Base-by-base conservation (phyloP, 2,797 vertebrate species). In the Dipus sagitta region DNA sequence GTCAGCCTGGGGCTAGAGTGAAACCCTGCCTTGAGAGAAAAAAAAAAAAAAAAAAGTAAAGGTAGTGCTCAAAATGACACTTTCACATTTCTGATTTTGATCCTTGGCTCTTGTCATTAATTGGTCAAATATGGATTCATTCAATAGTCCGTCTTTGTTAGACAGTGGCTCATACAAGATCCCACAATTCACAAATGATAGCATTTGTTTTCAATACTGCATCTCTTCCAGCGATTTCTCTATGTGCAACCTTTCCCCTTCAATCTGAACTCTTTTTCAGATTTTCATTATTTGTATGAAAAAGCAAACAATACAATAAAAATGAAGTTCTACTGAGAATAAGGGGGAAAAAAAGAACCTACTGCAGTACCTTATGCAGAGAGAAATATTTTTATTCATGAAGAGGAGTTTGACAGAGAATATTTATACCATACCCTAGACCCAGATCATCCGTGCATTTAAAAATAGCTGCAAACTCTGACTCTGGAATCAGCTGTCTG, bases 381-480 rank as follows among this genome's bases (percentile, higher is more conserved):
- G 75, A 76, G 67, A 75, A 67, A 67, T 47, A 92, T 62, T 64
- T 96, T 88, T 74, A 78, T 65, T 89, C 14, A 77, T 71, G 71
- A 65, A 84, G 92, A 93, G 76, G 47, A 68, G 24, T n/a, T 91
- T 81, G 28, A 11, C 42, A 70, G 47, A 38, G 60, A 47, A 4
- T 94, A 82, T 94, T 95, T 93, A 76, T 82, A 71, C 28, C 86
- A 15, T 81, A 83, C 58, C 64, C 76, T 94, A 92, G 76, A 86
- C 86, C 17, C 65, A 91, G 78, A 84, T 78, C 83, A 79, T 85
- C 92, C 65, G 75, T 64, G 65, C 1, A 42, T 94, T 75, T 90
- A 90, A 95, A 96, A 95, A 92, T 95, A 94, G 68, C 87, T 71
- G 3, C 32, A 74, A 34, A 84, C 34, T 77, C 87, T 80, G 81